phyloP scores from a whole-genome alignment of 2,888 invertebrate genomes.

The Zaprionus lineosus region DNA sequence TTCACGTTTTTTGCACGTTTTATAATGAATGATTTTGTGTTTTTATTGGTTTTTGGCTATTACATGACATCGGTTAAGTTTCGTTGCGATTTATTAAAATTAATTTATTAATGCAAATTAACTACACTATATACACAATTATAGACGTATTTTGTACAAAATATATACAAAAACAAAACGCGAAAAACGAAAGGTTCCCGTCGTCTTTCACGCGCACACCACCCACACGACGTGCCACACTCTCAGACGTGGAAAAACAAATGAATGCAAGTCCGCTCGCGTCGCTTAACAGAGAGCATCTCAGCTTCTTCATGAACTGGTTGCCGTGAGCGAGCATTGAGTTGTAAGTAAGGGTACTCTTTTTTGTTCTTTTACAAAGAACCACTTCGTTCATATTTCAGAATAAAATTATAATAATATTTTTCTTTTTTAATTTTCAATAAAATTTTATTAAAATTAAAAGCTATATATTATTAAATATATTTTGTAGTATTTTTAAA shows the following conservation, averaged over 20 bases:
- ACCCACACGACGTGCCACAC: slow-evolving; percentile 61
- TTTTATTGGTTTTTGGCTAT: slow-evolving; percentile 49
- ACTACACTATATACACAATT: slow-evolving; percentile 62
- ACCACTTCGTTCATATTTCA: too few relatives aligned
- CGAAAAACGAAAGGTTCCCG: slow-evolving; percentile 67
- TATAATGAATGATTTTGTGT: slow-evolving; percentile 49
- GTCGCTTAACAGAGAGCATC: slow-evolving; percentile 32
- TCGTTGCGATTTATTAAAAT: slow-evolving; percentile 25
- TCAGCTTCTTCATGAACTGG: slow-evolving; percentile 35
- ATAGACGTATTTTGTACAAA: slow-evolving; percentile 56
- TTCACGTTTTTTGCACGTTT: slow-evolving; percentile 56
- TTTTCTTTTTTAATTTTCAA: too few relatives aligned
- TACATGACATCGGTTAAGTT: slow-evolving; percentile 56
- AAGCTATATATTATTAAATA: too few relatives aligned
- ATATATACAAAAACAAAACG: slow-evolving; percentile 72
- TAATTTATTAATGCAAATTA: slow-evolving; percentile 45
- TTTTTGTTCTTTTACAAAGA: too few relatives aligned
- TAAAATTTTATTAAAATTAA: too few relatives aligned
- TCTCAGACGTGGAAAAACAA: slow-evolving; percentile 59
- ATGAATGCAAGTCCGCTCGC: slow-evolving; percentile 40
- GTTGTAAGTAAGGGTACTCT: not conserved
- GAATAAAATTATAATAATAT: too few relatives aligned
- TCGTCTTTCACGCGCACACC: slow-evolving; percentile 62
- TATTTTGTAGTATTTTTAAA: too few relatives aligned
- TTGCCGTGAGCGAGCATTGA: slow-evolving; percentile 9